Evolutionary conservation across 2,888 invertebrate genomes (phyloP).

Genomic region (Tetragonisca angustula): DNA sequence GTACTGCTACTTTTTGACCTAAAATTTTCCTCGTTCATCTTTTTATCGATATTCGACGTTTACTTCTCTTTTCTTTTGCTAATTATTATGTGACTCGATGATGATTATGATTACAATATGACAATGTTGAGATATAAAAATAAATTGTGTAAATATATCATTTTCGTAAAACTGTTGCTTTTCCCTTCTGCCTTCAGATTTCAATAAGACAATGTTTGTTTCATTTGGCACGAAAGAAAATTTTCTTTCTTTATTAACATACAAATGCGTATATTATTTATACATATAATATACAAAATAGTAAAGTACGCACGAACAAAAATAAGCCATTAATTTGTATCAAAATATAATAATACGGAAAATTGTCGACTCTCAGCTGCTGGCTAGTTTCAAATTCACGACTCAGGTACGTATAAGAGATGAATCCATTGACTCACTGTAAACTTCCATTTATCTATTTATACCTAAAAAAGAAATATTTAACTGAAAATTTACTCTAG

Average conservation of each 20-base stretch:
- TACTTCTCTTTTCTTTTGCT: constrained; percentile 67
- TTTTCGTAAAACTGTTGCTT: constrained; percentile 62
- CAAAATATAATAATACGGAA: background rate
- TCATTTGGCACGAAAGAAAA: background rate
- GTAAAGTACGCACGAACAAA: background rate
- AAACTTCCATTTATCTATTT: background rate
- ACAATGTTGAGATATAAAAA: constrained; percentile 83
- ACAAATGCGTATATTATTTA: background rate
- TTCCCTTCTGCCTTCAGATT: constrained; percentile 36
- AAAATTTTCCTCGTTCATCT: constrained; percentile 44
- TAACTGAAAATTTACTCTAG: background rate
- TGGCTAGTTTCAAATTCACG: background rate
- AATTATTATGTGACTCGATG: constrained; percentile 78
- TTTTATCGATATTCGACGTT: constrained; percentile 64
- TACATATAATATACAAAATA: background rate
- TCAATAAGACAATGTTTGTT: background rate
- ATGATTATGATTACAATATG: constrained; percentile 78
- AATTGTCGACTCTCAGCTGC: background rate
- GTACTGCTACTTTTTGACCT: constrained; percentile 31
- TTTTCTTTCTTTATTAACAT: background rate
- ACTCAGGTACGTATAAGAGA: background rate
- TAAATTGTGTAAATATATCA: constrained; percentile 83
- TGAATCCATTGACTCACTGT: background rate
- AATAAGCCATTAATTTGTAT: background rate
- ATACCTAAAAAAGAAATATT: background rate